Evolutionary conservation across 2,797 vertebrate genomes (phyloP).

Genomic region (Danio jaintianensis): DNA sequence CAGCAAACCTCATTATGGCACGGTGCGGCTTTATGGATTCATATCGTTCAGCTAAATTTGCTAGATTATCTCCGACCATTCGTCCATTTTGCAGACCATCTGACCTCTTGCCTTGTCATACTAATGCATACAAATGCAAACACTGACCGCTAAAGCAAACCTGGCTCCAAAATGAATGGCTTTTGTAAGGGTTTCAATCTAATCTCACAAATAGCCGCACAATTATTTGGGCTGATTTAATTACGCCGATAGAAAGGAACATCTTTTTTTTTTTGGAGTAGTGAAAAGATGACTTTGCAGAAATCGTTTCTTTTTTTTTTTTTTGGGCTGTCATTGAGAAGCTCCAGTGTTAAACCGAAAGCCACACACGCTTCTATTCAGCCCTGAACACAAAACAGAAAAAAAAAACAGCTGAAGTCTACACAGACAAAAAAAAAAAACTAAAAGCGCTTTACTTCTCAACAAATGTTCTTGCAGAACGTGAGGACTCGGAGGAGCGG

Average conservation of each 20-base stretch:
- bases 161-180: constrained; percentile 24
- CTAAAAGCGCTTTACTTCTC: neutral
- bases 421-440: constrained; percentile 5
- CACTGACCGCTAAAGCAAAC: constrained; percentile 7
- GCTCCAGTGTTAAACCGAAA: neutral
- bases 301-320: neutral
- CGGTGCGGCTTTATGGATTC: constrained; percentile 63
- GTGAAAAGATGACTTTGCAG: constrained; percentile 28
- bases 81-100: constrained; percentile 28
- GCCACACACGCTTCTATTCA: neutral
- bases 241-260: constrained; percentile 8
- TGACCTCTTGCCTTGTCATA: constrained; percentile 48
- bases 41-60: constrained; percentile 50
- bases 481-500: neutral
- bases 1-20: constrained; percentile 71
- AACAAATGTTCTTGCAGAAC: neutral
- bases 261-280: neutral
- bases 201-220: neutral
- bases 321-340: constrained; percentile 21
- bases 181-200: constrained; percentile 15
- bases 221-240: constrained; percentile 19
- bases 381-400: constrained; percentile 7
- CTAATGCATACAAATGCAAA: constrained; percentile 37
- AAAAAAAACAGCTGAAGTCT: neutral
- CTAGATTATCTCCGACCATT: constrained; percentile 67